Percentiles rank a stretch among this genome's conserved stretches.
Evolutionary conservation across 2,888 invertebrate species (phyloP).

Genomic region (Leuctra nigra): DNA sequence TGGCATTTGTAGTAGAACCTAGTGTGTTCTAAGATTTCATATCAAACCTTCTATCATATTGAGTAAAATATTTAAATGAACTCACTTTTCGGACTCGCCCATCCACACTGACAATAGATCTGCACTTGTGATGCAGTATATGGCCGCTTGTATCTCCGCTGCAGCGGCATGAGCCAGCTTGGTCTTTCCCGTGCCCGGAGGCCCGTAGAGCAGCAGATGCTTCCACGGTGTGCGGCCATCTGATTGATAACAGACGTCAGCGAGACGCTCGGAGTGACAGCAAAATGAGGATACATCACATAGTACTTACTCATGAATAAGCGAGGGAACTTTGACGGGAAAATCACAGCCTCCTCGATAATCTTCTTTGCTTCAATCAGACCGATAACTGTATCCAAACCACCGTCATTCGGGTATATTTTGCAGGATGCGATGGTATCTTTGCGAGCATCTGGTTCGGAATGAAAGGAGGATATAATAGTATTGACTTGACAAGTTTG

Average conservation of each 20-base stretch:
- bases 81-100: conserved; percentile 52
- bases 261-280: neutral
- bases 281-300: neutral
- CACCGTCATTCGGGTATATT: conserved; percentile 25
- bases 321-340: conserved; percentile 48
- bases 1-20: no score
- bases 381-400: conserved; percentile 45
- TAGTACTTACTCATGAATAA: conserved; percentile 40
- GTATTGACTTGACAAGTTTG: no score
- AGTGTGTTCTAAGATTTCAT: no score
- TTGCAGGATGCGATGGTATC: neutral
- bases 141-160: conserved; percentile 44
- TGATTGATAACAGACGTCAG: conserved; percentile 23
- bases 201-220: conserved; percentile 47
- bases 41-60: no score
- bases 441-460: neutral
- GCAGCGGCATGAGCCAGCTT: conserved; percentile 41
- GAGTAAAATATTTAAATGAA: no score
- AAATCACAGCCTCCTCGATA: conserved; percentile 44
- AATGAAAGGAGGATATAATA: no score
- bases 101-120: conserved; percentile 48
- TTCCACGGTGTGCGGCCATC: conserved; percentile 42
- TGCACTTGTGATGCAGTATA: conserved; percentile 47
- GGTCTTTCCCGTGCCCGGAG: conserved; percentile 47
- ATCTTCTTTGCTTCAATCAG: conserved; percentile 44